phyloP scores from a whole-genome alignment of 1,140 invertebrate species.

The Calephelis virginiensis region DNA sequence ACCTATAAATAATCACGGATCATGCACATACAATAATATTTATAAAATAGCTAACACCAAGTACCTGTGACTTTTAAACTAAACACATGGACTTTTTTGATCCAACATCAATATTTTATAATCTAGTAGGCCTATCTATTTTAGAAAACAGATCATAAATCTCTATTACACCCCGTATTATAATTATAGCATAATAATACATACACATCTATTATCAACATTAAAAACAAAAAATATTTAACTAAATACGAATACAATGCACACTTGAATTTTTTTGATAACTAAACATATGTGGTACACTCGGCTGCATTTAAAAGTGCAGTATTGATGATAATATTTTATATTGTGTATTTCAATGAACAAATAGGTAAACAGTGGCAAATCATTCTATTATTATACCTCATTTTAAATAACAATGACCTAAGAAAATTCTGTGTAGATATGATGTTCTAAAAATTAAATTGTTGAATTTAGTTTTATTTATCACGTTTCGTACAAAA shows the following conservation, averaged over 20 bases:
- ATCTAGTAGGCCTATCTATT: constrained; percentile 56
- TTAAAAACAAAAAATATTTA: background rate
- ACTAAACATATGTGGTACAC: background rate
- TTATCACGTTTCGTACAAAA: too few relatives aligned
- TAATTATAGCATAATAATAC: constrained; percentile 7
- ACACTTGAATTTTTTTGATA: too few relatives aligned
- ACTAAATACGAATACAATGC: background rate
- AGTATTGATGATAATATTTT: background rate
- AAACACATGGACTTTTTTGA: constrained; percentile 50
- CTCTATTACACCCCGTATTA: constrained; percentile 1
- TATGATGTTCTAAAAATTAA: too few relatives aligned
- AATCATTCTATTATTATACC: too few relatives aligned
- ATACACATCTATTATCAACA: background rate
- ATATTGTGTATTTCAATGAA: background rate
- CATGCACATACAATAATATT: constrained; percentile 31
- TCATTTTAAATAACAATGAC: too few relatives aligned
- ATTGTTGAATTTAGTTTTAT: too few relatives aligned
- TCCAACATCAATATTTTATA: constrained; percentile 40
- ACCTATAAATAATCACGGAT: constrained; percentile 25
- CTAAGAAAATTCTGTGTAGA: too few relatives aligned
- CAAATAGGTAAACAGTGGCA: too few relatives aligned
- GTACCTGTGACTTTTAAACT: constrained; percentile 54
- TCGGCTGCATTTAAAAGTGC: background rate
- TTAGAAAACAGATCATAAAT: constrained; percentile 8
- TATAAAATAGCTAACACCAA: constrained; percentile 58